Evolutionary conservation across 2,797 vertebrate species (phyloP), one percentile per base, ranked within the genome.

Genomic region (Pangasius djambal): DNA sequence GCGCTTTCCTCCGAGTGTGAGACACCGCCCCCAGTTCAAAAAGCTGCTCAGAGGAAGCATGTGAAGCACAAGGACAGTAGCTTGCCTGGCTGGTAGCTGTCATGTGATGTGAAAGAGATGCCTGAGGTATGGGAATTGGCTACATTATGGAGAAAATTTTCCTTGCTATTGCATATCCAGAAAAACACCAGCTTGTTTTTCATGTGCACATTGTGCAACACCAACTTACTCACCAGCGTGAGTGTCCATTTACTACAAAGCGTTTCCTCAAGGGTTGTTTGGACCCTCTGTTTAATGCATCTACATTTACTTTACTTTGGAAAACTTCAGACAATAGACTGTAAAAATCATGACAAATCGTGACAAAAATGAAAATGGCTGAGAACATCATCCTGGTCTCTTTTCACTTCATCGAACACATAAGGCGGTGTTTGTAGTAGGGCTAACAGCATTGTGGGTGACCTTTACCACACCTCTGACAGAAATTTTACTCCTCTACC

Each of bases 401-500:
- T 83, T 50, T 52, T 6, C 16, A 52, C n/a, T 69, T 70, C n/a
- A 69, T 7, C 2, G 1, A 52, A 52, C 9, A 8, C 55, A 25
- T 61, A 16, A 59, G 50, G 40, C 4, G 48, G 48, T 31, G 75
- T 52, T n/a, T 4, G 74, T 50, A n/a, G 13, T 9, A 78, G 13
- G 6, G n/a, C 59, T n/a, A 83, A 65, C 81, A 84, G 61, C 3
- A 34, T 52, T 31, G 40, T 10, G 28, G 83, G 69, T 31, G 63
- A 69, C 63, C 83, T 52, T 85, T 16, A 69, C 44, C 25, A 72
- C 31, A 72, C 31, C 67, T 74, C 6, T 28, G 34, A 37, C 69
- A 59, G 84, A 86, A 57, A 52, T 69, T 31, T 34, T 85, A 69
- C 83, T n/a, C 63, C 44, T 69, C 28, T 84, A 20, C 83, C 83